Base-by-base conservation (phyloP, 2,888 invertebrate genomes). In the Eledone cirrhosa region DNA sequence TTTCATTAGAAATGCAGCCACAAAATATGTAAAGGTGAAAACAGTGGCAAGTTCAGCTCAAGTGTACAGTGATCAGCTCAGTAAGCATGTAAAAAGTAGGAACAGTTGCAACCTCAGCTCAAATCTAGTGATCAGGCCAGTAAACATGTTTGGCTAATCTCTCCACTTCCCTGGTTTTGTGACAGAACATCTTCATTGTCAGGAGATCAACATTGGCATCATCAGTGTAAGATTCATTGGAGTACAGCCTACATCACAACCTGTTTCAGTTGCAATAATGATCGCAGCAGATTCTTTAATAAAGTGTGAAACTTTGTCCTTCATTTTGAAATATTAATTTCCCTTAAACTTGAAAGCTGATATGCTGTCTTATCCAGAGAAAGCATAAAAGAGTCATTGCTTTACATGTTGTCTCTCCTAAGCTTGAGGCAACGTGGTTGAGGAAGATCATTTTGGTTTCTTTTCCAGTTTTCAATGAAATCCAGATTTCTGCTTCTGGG, bases 291-390 rank as follows among this genome's bases (percentile, higher is more conserved):
- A 5, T 27, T 69, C 69, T 24, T 27, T 69, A 22, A 69, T 24
- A 31, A 69, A 24, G 69, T 22, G 31, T 29, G 69, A 24, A 69
- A 69, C 7, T 7, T 29, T 31, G 27, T 69, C 8, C 31, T 69
- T 69, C 4, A 5, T 22, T 24, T 69, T 69, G 11, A 27, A 69
- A 29, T 24, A 69, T 7, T 29, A 31, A 4, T n/a, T 69, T n/a
- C 24, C 24, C 31, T 69, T 69, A 27, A 29, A 69, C 27, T 69
- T 69, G 69, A 5, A 69, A 69, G 69, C 7, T 69, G 77, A 81
- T 22, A 77, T 79, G 77, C 78, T 81, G 80, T 81, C 81, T 75
- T 78, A 80, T 48, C 81, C 81, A 78, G 81, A 78, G 80, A 81
- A 77, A 27, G 80, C 80, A 75, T 81, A 7, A n/a, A 79, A 81